Evolutionary conservation across 2,797 vertebrate genomes (phyloP), one percentile per base, ranked within the genome.

Genomic region (Enteromius trimaculatus): DNA sequence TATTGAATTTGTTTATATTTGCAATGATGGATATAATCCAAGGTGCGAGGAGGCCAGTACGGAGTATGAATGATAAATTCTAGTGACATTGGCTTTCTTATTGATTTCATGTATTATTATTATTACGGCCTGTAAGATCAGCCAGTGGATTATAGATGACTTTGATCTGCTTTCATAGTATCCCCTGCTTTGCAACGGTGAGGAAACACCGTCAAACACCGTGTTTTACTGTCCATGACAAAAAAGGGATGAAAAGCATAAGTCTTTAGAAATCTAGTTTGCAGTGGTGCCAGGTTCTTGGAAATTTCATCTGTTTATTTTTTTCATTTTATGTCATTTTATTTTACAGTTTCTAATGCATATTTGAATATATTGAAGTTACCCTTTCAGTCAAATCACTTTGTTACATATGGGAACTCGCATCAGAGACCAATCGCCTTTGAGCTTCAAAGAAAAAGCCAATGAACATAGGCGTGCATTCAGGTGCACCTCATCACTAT

Each of bases 1-100:
- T 82, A 68, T 82, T 77, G 72, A 31, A 82, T 77, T 58, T 76
- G 81, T 82, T 82, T 76, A 23, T 55, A 82, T 77, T 76, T 77
- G 71, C 62, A 77, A 68, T 75, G 80, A 82, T 53, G n/a, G 60
- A 75, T 66, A 26, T 72, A 75, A 75, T 82, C n/a, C 17, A 66
- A 66, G 60, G 58, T 49, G 19, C 14, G 42, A 75, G 31, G 34
- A 51, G 58, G 55, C 60, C 80, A 26, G 42, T n/a, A 23, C 66
- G 31, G 23, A 60, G 51, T 49, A 81, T 37, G 42, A 26, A 74
- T 74, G 42, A 53, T 82, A 34, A n/a, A 81, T 81, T 81, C 31
- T 49, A 69, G 21, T 39, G 39, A 64, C 79, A 47, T 74, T 74
- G 37, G 23, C 26, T 64, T 53, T 81, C 55, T 62, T 64, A 64